Evolutionary conservation across 2,888 invertebrate species (phyloP), one percentile per base, ranked within the genome.

Genomic region (Drosophila putrida): DNA sequence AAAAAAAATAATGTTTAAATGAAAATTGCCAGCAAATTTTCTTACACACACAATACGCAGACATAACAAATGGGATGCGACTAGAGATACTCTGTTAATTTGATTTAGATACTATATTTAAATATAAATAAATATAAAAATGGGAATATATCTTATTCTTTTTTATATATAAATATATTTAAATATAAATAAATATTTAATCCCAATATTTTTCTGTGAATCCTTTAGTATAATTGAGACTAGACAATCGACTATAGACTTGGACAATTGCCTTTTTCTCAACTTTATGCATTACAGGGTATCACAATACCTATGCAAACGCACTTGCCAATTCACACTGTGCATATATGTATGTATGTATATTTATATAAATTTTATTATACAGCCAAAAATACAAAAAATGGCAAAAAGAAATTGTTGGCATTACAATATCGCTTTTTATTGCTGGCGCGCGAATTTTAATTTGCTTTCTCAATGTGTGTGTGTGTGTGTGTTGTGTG

Each of bases 351-450:
- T 46, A 63, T 55, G 38, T 50, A 20, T 10, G 28, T 46, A 47
- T 71, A 55, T 71, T 59, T 79, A 67, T 79, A 71, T 69, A 60
- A 41, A 67, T 63, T 39, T 51, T 53, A 60, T 55, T 62, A 53
- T 50, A 31, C 43, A 67, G 63, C 43, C 39, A 50, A 67, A 60
- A 63, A 59, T 59, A 49, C 3, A 47, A 6, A 59, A 43, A 35
- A 61, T 43, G 57, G 38, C 35, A 38, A 61, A 33, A 33, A 43
- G 49, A 76, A 64, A 76, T 39, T 51, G 78, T 83, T 80, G 87
- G 84, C 73, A 80, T 82, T 82, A 80, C 81, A 82, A 77, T 80
- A 74, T 71, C 51, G 67, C 68, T 82, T 87, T 82, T 82, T 81
- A 87, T 78, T 70, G 75, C 78, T 78, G 58, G 62, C 61, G 69